Evolutionary conservation across 2,888 invertebrate genomes (phyloP).

Genomic region (Lysandra coridon): DNA sequence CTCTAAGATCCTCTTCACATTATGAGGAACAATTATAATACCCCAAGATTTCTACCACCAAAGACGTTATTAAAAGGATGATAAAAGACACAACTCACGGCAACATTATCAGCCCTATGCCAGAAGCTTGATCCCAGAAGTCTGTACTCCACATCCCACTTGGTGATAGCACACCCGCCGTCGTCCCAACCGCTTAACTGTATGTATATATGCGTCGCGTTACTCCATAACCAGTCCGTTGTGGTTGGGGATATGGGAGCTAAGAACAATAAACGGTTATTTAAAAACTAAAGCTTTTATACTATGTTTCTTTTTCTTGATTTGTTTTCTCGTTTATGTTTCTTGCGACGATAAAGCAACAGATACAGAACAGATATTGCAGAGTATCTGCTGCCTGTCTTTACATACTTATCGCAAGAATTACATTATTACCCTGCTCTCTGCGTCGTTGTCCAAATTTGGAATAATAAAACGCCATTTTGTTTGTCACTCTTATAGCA

Average conservation of each 20-base stretch:
- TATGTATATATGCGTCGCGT: slow-evolving; percentile 89
- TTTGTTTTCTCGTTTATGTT: no score
- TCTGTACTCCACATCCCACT: slow-evolving; percentile 88
- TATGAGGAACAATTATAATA: no score
- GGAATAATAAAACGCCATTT: no score
- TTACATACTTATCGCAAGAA: no score
- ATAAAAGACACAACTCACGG: slow-evolving; percentile 52
- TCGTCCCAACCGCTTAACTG: slow-evolving; percentile 92
- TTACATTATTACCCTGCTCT: no score
- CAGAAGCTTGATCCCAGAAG: slow-evolving; percentile 74
- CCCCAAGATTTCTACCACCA: neutral
- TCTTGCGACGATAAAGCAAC: no score
- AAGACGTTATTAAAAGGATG: neutral
- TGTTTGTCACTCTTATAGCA: no score
- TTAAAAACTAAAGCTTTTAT: neutral
- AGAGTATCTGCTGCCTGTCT: no score
- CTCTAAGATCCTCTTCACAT: no score
- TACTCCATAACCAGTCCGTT: slow-evolving; percentile 88
- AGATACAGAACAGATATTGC: no score
- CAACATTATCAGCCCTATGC: slow-evolving; percentile 70
- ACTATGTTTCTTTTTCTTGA: no score
- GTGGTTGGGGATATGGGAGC: slow-evolving; percentile 85
- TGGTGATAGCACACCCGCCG: slow-evolving; percentile 90
- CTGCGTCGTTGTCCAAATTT: no score
- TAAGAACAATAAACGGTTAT: slow-evolving; percentile 46